Evolutionary conservation across 64 coral and sea anemone species (phyloP), one percentile per base, ranked within the genome.

Genomic region (Anthopleura sola): DNA sequence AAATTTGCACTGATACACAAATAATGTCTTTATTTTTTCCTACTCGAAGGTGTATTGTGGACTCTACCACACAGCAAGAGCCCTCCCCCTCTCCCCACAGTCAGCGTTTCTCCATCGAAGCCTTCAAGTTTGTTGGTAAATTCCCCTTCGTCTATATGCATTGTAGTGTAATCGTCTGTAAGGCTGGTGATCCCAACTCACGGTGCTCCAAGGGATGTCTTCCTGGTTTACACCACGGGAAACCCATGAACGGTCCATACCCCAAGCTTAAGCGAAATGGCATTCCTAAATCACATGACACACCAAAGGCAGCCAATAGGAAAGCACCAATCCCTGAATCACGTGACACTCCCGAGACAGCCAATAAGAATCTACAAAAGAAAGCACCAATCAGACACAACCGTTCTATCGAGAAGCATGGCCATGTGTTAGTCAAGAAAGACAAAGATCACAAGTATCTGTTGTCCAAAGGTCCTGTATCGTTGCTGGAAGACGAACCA

Each of bases 131-230:
- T 53, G 56, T 91, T 20, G 89, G 89, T 2, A 77, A 91, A 20
- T 91, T 91, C 39, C 89, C 89, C 0, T 91, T 91, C 39, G 89
- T 91, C 10, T 91, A 86, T 28, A 50, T 91, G 18, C 89, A 91
- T 37, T 91, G 89, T 60, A 91, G 89, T 26, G 89, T 91, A 13
- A 85, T 91, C 0, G 89, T 91, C 17, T 91, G 89, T 34, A 79
- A 60, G 48, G 89, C 40, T 16, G 75, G 31, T 36, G 89, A 91
- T 55, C 54, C 28, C 3, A 56, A 91, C 46, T 91, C 89, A 53
- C 83, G 89, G 11, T 91, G 89, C 31, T 85, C 89, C 38, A 80
- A 86, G 26, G 89, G 89, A 33, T 91, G 89, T 36, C 55, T 91
- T 32, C 89, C 71, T 1, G 89, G 89, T 0, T 38, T 86, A 29